A percentile compares a stretch with the other conserved stretches of the same genome.
These are phyloP conservation scores for Ammodytes marinus DNA, from an alignment of 2,113 vertebrate species.

Conservation along the genomic window DNA sequence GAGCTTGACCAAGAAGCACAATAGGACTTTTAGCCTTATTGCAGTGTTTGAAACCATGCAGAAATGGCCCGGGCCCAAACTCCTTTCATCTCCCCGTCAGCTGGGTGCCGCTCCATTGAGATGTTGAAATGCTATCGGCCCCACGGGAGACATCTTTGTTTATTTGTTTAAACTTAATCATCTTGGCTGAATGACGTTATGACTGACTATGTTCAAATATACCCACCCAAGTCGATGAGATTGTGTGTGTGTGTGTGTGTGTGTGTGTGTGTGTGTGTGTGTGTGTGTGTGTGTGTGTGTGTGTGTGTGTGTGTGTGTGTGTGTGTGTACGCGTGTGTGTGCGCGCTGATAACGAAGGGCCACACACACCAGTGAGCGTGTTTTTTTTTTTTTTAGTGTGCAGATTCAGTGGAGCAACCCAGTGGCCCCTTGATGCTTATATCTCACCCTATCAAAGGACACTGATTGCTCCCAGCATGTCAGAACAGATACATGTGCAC, in stretches of 20 bases:
- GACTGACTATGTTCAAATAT: constrained; percentile 67
- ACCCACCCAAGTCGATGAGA: constrained; percentile 79
- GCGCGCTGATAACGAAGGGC: constrained; percentile 57
- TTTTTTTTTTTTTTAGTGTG: constrained; percentile 37
- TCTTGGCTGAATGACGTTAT: constrained; percentile 48
- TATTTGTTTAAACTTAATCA: constrained; percentile 65
- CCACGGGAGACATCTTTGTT: constrained; percentile 72
- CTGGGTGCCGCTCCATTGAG: constrained; percentile 63
- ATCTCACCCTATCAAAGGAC: constrained; percentile 69
- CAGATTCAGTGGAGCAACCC: constrained; percentile 45
- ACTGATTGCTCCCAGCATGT: constrained; percentile 69
- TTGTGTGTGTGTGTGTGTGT: background rate
- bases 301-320: background rate
- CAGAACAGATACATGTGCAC: constrained; percentile 44
- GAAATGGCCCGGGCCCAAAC: constrained; percentile 46
- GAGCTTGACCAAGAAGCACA: constrained; percentile 61
- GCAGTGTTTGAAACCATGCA: constrained; percentile 54
- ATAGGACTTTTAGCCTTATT: constrained; percentile 47
- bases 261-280: background rate
- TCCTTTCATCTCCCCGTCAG: constrained; percentile 74
- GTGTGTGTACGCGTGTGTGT: background rate
- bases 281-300: background rate
- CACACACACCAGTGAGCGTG: constrained; percentile 59
- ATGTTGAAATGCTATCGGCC: constrained; percentile 64
- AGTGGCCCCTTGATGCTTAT: constrained; percentile 56